Percentiles rank a stretch among this genome's conserved stretches.
Evolutionary conservation across 2,888 invertebrate genomes (phyloP).

Genomic region (Cybosia mesomella): DNA sequence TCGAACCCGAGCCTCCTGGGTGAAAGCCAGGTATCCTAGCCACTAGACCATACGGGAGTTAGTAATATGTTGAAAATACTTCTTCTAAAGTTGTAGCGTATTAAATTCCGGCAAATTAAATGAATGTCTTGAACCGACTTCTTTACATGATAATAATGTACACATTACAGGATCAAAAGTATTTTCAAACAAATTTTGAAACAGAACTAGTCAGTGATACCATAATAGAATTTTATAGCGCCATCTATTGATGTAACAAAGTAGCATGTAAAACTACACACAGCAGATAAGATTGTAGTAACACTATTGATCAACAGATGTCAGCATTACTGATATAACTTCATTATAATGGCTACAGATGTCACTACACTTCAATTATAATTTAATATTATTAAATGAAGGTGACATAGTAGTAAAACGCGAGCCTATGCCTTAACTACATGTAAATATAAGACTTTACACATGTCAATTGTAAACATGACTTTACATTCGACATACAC

Average conservation of each 20-base stretch:
- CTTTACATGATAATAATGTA: background rate
- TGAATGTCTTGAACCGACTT: background rate
- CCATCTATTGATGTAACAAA: constrained; percentile 2
- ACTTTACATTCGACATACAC: no score
- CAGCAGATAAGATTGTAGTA: constrained; percentile 5
- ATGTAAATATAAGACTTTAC: no score
- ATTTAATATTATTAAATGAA: background rate
- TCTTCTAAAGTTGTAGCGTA: background rate
- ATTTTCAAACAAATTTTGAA: background rate
- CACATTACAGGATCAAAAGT: background rate
- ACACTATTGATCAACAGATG: constrained; percentile 30
- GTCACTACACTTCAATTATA: constrained; percentile 19
- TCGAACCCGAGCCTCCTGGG: constrained; percentile 91
- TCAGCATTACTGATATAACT: background rate
- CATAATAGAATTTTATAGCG: background rate
- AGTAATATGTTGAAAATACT: fast-evolving
- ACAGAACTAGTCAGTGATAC: background rate
- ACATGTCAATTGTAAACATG: no score
- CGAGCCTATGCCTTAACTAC: no score
- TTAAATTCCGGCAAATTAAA: background rate
- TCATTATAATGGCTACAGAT: constrained; percentile 19
- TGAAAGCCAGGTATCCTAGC: constrained; percentile 91
- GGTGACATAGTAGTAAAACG: no score
- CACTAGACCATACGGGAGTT: constrained; percentile 88
- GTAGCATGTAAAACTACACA: background rate